Base-by-base conservation (phyloP, 2,113 vertebrate genomes). In the Collichthys lucidus region DNA sequence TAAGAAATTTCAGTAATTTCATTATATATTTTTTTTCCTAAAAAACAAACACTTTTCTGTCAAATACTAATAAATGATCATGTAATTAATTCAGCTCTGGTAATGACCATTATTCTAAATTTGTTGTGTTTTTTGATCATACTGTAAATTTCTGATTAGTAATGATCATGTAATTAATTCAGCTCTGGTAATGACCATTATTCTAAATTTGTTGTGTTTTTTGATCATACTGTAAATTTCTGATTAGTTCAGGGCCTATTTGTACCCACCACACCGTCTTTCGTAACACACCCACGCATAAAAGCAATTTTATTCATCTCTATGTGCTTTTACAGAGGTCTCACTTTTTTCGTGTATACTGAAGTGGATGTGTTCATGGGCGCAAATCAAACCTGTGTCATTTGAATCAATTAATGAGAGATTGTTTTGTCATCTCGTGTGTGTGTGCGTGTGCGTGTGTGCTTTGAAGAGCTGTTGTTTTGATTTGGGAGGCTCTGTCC, bases 381-480 rank as follows among this genome's bases (percentile, higher is more conserved):
- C 22, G 61, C 20, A 44, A 19, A 19, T n/a, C 31, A 59, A 42
- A n/a, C 9, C 22, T 20, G 19, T n/a, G 29, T 20, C 47, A 46
- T 42, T 26, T 52, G 1, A n/a, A 11, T 22, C 55, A 57, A 17
- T 46, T 66, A 62, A 72, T 52, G 22, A 67, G 11, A 1, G 29
- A 31, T 75, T 53, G 64, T 62, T 70, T 42, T 77, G 44, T 24
- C 0, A 56, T 56, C 11, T 47, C 9, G 19, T 11, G 53, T 59
- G 19, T 52, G 40, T 56, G 35, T 60, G 22, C 26, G 35, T 35
- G 50, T 49, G 55, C 50, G 47, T 67, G 46, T 69, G 7, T 16
- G 31, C 65, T 82, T 79, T 82, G 35, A 71, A 82, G 57, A 69
- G 52, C 26, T 86, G 35, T 26, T 73, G 84, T 80, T 85, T 78